Conservation (phyloP, 2,888 invertebrate species). For the Drosophila algonquin region DNA sequence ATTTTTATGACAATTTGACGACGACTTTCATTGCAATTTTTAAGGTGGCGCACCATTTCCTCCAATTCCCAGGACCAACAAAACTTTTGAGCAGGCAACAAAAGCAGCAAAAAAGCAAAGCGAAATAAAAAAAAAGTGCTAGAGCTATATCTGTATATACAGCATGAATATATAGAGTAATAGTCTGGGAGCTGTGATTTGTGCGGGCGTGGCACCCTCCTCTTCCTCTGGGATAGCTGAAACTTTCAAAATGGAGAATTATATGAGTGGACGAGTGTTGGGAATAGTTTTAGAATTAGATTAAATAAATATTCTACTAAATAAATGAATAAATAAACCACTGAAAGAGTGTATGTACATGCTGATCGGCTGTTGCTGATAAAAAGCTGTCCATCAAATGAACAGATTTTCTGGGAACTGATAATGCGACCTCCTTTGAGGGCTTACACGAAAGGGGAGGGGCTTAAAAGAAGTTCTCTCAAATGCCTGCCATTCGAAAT, state of each 20-base stretch:
- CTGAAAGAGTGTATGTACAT: too few relatives aligned
- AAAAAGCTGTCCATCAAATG: too few relatives aligned
- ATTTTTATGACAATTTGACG: slow-evolving; percentile 79
- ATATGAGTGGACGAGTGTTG: neutral
- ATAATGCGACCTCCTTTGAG: too few relatives aligned
- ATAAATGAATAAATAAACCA: neutral
- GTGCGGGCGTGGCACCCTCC: neutral
- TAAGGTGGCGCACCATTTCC: slow-evolving; percentile 67
- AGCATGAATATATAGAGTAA: slow-evolving; percentile 3
- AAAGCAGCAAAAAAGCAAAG: slow-evolving; percentile 3
- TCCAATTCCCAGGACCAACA: slow-evolving; percentile 11
- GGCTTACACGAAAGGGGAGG: too few relatives aligned
- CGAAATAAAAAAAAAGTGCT: slow-evolving; percentile 30
- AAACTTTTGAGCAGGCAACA: neutral
- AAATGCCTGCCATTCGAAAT: too few relatives aligned
- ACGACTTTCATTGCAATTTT: slow-evolving; percentile 77
- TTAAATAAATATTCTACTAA: neutral
- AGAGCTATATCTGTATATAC: slow-evolving; percentile 20
- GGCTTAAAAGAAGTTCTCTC: too few relatives aligned
- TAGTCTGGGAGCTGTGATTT: slow-evolving; percentile 24
- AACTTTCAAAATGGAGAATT: slow-evolving; percentile 8
- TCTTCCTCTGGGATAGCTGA: neutral
- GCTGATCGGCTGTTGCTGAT: too few relatives aligned
- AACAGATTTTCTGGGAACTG: too few relatives aligned
- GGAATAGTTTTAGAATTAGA: neutral